These are phyloP conservation scores for Leiothrix lutea DNA, from an alignment of 2,113 vertebrate species.

Conservation along the genomic window DNA sequence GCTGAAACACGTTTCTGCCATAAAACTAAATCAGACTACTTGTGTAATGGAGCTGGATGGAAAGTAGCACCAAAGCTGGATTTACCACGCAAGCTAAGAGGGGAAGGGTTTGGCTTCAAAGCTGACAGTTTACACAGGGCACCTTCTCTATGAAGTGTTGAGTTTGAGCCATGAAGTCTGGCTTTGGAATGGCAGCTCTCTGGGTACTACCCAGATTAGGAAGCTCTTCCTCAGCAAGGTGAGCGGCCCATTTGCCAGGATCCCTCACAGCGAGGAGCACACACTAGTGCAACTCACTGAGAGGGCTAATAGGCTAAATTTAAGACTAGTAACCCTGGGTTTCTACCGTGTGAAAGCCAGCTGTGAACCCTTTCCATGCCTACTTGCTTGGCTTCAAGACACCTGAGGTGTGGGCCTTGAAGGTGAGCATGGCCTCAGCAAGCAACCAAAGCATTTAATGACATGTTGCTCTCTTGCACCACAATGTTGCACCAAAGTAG, in stretches of 20 bases:
- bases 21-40: slow-evolving; percentile 1
- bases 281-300: not conserved
- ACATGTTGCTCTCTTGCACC: not conserved
- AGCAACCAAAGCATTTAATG: not conserved
- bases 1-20: not conserved
- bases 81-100: not conserved
- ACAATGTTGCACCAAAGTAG: not conserved
- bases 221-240: not conserved
- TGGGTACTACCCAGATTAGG: not conserved
- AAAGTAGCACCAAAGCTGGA: not conserved
- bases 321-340: not conserved
- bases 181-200: not conserved
- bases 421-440: not conserved
- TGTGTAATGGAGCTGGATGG: not conserved
- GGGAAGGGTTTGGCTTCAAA: slow-evolving; percentile 17
- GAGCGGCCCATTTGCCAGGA: not conserved
- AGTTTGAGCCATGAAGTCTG: not conserved
- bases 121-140: not conserved
- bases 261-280: not conserved
- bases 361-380: not conserved
- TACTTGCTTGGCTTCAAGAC: not conserved
- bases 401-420: not conserved
- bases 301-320: not conserved
- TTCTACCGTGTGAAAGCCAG: not conserved
- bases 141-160: not conserved